Base-by-base conservation (phyloP, 1,140 invertebrate genomes). In the Neodiprion lecontei region DNA sequence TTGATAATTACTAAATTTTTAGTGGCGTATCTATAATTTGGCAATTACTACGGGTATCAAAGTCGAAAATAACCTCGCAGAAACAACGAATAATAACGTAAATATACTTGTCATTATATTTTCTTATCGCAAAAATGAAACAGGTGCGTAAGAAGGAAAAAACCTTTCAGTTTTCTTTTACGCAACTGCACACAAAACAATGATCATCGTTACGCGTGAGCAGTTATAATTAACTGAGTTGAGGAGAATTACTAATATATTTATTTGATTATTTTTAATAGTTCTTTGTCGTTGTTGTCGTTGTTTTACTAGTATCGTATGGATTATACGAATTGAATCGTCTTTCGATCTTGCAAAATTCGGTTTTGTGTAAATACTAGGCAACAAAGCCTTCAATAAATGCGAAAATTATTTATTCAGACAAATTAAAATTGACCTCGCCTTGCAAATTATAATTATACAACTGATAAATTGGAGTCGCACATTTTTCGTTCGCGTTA, bases 1-100 rank as follows among this genome's bases (percentile, higher is more conserved):
- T 65, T 40, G 10, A 72, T 47, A 14, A 50, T 12, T n/a, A 12
- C 47, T 72, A 72, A 50, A 65, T 72, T 65, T 66, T 28, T 72
- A 1, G 7, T 50, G 67, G 71, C 50, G 21, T 17, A 72, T 28
- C 53, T 50, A 4, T 40, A 65, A 17, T 66, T 72, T 72, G 61
- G 70, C 21, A 21, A 72, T 61, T 21, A 61, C 50, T 40, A 65
- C 40, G 21, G 50, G 70, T 28, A 17, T 50, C 8, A 61, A 72
- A 65, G 23, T 17, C 66, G 49, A 72, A 5, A 40, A 65, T 65
- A 10, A 28, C 21, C 11, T 12, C 7, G 61, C 61, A 12, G 50
- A 65, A 65, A 10, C n/a, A 48, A 71, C 3, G 9, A 53, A 68
- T 5, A n/a, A 68, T 23, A 68, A 68, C 17, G 17, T 23, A 12